Evolutionary conservation across 2,797 vertebrate genomes (phyloP).

Genomic region (Nannoperca obscura): DNA sequence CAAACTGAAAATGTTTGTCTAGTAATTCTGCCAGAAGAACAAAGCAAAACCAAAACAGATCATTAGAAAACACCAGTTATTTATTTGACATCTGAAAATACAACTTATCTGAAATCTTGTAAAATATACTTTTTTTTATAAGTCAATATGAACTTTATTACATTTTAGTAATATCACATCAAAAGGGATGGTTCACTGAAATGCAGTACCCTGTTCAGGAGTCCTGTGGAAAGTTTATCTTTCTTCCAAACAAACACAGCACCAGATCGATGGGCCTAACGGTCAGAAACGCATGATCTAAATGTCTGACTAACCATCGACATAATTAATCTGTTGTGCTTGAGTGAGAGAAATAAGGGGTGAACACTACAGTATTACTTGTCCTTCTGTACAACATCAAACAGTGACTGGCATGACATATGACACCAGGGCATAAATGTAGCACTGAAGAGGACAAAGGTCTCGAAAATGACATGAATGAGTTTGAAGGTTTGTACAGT

Average conservation of each 20-base stretch:
- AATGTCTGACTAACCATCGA: constrained; percentile 49
- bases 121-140: constrained; percentile 80
- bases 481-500: constrained; percentile 13
- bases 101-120: constrained; percentile 74
- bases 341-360: constrained; percentile 32
- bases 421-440: constrained; percentile 6
- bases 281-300: constrained; percentile 57
- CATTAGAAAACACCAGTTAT: constrained; percentile 79
- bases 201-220: constrained; percentile 73
- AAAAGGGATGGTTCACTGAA: constrained; percentile 80
- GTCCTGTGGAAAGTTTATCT: constrained; percentile 67
- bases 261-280: constrained; percentile 47
- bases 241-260: constrained; percentile 60
- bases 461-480: constrained; percentile 22
- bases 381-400: constrained; percentile 54
- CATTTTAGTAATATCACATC: constrained; percentile 78
- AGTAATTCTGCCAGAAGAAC: not conserved
- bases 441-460: constrained; percentile 21
- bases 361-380: constrained; percentile 53
- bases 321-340: constrained; percentile 50
- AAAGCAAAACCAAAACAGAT: constrained; percentile 15
- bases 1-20: not conserved
- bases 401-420: constrained; percentile 36
- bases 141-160: constrained; percentile 74
- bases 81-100: constrained; percentile 86